phyloP scores from a whole-genome alignment of 2,797 vertebrate genomes.

The Arctocebus calabarensis region DNA sequence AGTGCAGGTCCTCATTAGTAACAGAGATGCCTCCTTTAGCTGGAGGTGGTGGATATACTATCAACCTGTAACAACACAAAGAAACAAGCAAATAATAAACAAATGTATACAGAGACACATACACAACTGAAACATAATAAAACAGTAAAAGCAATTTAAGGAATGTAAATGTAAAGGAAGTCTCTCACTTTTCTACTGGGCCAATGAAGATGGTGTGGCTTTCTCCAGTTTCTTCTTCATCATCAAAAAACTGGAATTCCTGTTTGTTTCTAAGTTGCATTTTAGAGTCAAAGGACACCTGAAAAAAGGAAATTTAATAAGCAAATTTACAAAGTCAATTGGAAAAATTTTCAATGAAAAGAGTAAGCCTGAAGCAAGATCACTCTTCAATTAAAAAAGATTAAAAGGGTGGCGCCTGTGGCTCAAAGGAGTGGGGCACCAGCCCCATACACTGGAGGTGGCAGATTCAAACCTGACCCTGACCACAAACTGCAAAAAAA shows the following conservation, averaged over 20 bases:
- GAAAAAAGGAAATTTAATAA: constrained; percentile 73
- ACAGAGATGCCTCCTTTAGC: constrained; percentile 98
- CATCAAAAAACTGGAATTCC: constrained; percentile 92
- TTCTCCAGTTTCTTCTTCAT: constrained; percentile 94
- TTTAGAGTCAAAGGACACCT: constrained; percentile 85
- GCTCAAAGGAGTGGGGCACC: too few species aligned
- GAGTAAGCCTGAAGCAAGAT: constrained; percentile 12
- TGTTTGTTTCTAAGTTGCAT: constrained; percentile 88
- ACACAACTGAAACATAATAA: constrained; percentile 35
- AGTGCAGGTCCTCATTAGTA: constrained; percentile 99
- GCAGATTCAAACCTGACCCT: too few species aligned
- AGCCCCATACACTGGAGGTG: too few species aligned
- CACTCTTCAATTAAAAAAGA: background rate
- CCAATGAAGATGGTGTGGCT: constrained; percentile 96
- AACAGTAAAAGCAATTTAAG: constrained; percentile 36
- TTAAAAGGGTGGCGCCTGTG: background rate
- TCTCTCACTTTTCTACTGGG: constrained; percentile 95
- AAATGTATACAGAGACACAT: background rate
- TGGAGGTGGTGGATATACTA: constrained; percentile 98
- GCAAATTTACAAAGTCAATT: constrained; percentile 45
- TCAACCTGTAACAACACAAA: constrained; percentile 90
- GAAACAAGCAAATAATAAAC: constrained; percentile 65
- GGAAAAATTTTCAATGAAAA: constrained; percentile 51
- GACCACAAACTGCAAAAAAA: too few species aligned
- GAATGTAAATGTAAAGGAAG: constrained; percentile 54